Evolutionary conservation across 2,113 vertebrate genomes (phyloP).

Genomic region (Hassar affinis): DNA sequence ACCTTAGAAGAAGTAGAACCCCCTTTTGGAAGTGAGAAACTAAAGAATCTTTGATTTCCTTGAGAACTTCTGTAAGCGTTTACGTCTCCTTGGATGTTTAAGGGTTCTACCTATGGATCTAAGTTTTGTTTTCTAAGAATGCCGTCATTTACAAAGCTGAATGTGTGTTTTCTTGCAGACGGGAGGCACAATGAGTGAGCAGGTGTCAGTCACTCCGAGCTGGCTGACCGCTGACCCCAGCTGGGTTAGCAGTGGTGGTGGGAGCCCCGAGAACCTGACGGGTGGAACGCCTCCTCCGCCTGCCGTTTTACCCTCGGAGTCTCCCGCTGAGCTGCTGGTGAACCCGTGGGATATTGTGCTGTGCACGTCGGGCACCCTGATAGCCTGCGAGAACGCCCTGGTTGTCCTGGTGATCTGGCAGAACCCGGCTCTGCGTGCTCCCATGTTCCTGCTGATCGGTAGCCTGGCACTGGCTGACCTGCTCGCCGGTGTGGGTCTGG

Average conservation of each 20-base stretch:
- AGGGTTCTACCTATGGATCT: not conserved
- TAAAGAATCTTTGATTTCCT: not conserved
- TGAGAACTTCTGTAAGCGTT: not conserved
- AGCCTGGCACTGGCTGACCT: constrained; percentile 96
- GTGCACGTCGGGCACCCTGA: constrained; percentile 94
- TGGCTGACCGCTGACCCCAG: constrained; percentile 82
- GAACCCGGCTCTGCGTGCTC: constrained; percentile 89
- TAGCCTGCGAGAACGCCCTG: constrained; percentile 95
- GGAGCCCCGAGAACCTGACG: constrained; percentile 80
- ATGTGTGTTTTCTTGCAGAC: constrained; percentile 63
- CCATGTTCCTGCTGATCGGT: constrained; percentile 97
- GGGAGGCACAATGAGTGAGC: constrained; percentile 92
- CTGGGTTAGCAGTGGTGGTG: constrained; percentile 74
- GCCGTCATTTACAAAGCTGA: not conserved
- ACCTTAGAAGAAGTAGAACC: not conserved
- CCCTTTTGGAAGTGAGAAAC: not conserved
- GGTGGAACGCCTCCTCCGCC: constrained; percentile 71
- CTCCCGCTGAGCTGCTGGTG: constrained; percentile 76
- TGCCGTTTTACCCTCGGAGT: constrained; percentile 69
- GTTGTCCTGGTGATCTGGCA: constrained; percentile 98
- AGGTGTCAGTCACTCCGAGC: constrained; percentile 83
- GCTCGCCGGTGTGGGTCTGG: constrained; percentile 90
- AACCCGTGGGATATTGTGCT: constrained; percentile 99
- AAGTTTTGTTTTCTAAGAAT: not conserved
- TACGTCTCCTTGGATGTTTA: not conserved